phyloP scores from a whole-genome alignment of 2,888 invertebrate genomes.

The Drosophila ezoana region DNA sequence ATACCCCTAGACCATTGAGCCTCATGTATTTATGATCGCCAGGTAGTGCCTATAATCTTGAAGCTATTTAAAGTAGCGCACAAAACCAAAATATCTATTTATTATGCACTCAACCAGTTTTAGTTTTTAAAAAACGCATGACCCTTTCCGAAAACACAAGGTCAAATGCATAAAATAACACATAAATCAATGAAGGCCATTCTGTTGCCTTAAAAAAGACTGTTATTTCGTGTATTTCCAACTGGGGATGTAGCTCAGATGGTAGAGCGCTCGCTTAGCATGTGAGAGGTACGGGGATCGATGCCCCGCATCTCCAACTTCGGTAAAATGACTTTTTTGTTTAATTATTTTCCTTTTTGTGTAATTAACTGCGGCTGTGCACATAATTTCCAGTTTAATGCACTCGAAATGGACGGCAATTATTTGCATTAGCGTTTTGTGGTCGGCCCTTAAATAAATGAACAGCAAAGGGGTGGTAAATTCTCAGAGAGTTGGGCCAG shows the following conservation, averaged over 20 bases:
- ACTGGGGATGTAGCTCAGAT: constrained; percentile 85
- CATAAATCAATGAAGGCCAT: constrained; percentile 15
- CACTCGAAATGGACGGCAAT: constrained; percentile 59
- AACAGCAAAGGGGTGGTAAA: constrained; percentile 16
- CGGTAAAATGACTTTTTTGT: constrained; percentile 9
- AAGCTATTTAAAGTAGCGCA: constrained; percentile 15
- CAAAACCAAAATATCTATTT: constrained; percentile 13
- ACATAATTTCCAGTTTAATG: constrained; percentile 51
- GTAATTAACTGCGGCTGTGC: constrained; percentile 42
- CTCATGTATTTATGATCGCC: constrained; percentile 17
- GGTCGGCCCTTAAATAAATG: constrained; percentile 24
- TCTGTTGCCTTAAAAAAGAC: constrained; percentile 15
- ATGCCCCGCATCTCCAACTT: constrained; percentile 85
- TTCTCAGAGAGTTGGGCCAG: neutral
- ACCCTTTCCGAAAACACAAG: constrained; percentile 25
- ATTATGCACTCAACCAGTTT: constrained; percentile 53
- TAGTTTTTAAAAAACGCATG: constrained; percentile 12
- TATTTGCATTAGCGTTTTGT: constrained; percentile 65
- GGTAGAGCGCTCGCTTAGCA: constrained; percentile 85
- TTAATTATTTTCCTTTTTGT: constrained; percentile 32
- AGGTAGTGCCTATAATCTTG: constrained; percentile 12
- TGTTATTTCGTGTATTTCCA: rapidly evolving
- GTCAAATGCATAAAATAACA: constrained; percentile 13
- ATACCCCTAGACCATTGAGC: constrained; percentile 87
- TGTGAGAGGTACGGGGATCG: constrained; percentile 85